Conservation (phyloP, 2,797 vertebrate genomes). For the Phoebastria nigripes region DNA sequence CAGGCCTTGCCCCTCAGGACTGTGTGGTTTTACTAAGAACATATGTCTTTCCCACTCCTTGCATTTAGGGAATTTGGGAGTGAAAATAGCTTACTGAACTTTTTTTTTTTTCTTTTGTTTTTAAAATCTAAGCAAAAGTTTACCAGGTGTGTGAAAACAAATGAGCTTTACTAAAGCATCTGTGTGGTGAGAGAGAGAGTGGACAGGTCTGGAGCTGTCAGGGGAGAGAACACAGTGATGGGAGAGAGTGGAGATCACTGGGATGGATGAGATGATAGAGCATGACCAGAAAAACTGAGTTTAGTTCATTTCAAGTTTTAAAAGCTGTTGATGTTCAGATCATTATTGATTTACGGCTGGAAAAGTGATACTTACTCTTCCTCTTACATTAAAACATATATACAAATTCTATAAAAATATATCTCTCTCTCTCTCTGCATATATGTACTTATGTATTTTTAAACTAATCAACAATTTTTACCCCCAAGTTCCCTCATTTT, state of each 20-base stretch:
- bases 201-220: neutral
- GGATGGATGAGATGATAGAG: neutral
- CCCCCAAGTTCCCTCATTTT: neutral
- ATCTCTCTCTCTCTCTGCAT: neutral
- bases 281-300: neutral
- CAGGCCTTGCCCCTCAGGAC: neutral
- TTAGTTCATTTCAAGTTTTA: neutral
- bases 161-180: neutral
- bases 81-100: neutral
- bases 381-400: neutral
- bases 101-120: neutral
- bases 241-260: neutral
- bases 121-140: neutral
- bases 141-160: neutral
- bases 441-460: neutral
- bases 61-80: neutral
- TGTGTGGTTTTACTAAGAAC: neutral
- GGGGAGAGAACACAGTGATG: neutral
- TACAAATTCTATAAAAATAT: neutral
- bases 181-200: neutral
- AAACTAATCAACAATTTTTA: neutral
- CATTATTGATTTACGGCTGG: neutral
- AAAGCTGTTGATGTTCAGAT: neutral
- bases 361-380: neutral
- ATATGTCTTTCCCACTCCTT: neutral